Evolutionary conservation across 2,888 invertebrate species (phyloP), one percentile per base, ranked within the genome.

Genomic region (Phengaris alcon): DNA sequence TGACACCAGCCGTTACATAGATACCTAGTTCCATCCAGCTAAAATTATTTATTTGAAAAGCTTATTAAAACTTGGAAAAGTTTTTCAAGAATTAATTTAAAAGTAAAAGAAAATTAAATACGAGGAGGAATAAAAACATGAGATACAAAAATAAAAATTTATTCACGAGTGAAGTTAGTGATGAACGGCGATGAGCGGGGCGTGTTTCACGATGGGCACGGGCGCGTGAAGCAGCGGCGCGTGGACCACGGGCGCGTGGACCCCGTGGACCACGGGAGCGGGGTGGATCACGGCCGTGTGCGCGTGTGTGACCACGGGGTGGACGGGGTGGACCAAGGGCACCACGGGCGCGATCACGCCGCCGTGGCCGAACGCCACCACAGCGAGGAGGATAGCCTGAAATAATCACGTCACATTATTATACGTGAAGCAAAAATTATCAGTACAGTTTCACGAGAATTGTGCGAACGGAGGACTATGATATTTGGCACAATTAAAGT

Each of bases 331-430:
- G 9, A 85, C 90, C 8, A 92, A 87, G 0, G 89, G 88, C 10
- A 87, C 84, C 22, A 90, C 81, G 6, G 91, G 90, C 0, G 89
- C 88, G 76, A 91, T 87, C 75, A 90, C 79, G 2, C 92, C 92
- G 0, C 87, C 91, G 74, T 89, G 87, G 7, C 85, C 90, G 70
- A 86, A 83, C 54, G 93, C 94, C 76, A 94, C 80, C 75, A 94
- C 69, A 48, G 91, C 91, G 74, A 92, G 83, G 75, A 94, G 81
- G 54, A 90, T 82, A 55, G 90, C 83, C 95, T 95, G 88, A 35
- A 84, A 86, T 51, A 75, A 74, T 74, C n/a, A 46, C 35, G 6
- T 1, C 4, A 64, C 8, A 12, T 64, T 35, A 64, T 64, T 64
- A 2, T 64, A 48, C 48, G 1, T 5, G 59, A 4, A 22, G 35